phyloP scores from a whole-genome alignment of 2,888 invertebrate species.

The Papilio protenor region DNA sequence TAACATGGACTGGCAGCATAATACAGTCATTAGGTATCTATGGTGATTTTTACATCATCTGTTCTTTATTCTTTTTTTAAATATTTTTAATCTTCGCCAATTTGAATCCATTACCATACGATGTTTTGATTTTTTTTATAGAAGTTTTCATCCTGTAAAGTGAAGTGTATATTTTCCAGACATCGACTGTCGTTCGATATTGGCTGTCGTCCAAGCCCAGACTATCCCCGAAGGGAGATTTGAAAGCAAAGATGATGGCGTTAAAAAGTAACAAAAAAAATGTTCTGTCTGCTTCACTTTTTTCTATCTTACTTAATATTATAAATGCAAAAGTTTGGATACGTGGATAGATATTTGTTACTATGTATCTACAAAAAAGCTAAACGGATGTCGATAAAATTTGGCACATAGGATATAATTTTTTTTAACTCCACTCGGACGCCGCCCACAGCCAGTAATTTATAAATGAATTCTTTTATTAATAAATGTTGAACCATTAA shows the following conservation, averaged over 20 bases:
- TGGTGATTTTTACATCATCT: not conserved
- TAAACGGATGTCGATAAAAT: too few species aligned
- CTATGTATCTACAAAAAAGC: too few species aligned
- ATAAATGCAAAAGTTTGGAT: too few species aligned
- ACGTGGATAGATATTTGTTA: too few species aligned
- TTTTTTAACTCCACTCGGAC: too few species aligned
- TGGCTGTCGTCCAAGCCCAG: slow-evolving; percentile 35
- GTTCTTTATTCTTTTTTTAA: not conserved
- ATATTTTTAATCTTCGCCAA: not conserved
- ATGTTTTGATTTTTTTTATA: not conserved
- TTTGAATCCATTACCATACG: not conserved
- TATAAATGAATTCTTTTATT: not conserved
- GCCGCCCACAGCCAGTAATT: too few species aligned
- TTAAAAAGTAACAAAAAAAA: slow-evolving; percentile 12
- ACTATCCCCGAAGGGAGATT: slow-evolving; percentile 23
- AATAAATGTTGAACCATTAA: too few species aligned
- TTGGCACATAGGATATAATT: too few species aligned
- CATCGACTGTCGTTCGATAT: slow-evolving; percentile 28
- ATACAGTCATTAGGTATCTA: not conserved
- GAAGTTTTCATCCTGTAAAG: not conserved
- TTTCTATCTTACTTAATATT: too few species aligned
- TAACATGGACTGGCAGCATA: not conserved
- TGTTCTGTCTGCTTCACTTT: not conserved
- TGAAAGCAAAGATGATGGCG: slow-evolving; percentile 28
- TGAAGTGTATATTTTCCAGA: slow-evolving; percentile 18